Evolutionary conservation across 2,888 invertebrate species (phyloP).

Genomic region (Mamestra brassicae): DNA sequence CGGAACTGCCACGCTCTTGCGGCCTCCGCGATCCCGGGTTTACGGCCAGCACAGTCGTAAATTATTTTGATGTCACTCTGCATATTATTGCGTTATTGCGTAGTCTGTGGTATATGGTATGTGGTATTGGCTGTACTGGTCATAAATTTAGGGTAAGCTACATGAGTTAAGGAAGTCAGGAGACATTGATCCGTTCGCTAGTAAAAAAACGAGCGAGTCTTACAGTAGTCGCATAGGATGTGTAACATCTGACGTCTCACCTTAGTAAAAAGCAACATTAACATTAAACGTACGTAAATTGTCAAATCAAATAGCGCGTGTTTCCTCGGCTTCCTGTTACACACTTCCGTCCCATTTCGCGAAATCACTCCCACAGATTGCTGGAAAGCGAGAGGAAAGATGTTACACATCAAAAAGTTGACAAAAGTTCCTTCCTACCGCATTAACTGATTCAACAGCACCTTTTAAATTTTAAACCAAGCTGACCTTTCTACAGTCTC

Average conservation of each 20-base stretch:
- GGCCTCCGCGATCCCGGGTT: conserved; percentile 60
- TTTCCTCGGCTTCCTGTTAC: too few relatives aligned
- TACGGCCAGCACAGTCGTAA: conserved; percentile 62
- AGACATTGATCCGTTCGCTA: not conserved
- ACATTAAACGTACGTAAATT: too few relatives aligned
- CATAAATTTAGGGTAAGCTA: conserved; percentile 39
- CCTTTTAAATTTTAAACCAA: conserved; percentile 2
- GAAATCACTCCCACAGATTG: too few relatives aligned
- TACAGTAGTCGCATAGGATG: too few relatives aligned
- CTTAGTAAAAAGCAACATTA: too few relatives aligned
- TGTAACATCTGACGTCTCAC: too few relatives aligned
- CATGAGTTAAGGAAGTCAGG: not conserved
- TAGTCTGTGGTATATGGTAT: conserved; percentile 38
- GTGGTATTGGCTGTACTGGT: conserved; percentile 13
- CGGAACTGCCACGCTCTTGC: conserved; percentile 63
- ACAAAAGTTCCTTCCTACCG: too few relatives aligned
- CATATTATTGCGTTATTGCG: conserved; percentile 65
- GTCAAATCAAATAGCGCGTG: too few relatives aligned
- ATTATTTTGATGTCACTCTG: conserved; percentile 68
- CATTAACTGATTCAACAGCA: not conserved
- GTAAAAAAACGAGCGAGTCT: not conserved
- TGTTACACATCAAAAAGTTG: too few relatives aligned
- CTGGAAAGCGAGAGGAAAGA: too few relatives aligned
- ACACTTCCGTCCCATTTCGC: too few relatives aligned
- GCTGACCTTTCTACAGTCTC: not conserved